Evolutionary conservation across 1,140 invertebrate species (phyloP), one percentile per base, ranked within the genome.

Genomic region (Pinna nobilis): DNA sequence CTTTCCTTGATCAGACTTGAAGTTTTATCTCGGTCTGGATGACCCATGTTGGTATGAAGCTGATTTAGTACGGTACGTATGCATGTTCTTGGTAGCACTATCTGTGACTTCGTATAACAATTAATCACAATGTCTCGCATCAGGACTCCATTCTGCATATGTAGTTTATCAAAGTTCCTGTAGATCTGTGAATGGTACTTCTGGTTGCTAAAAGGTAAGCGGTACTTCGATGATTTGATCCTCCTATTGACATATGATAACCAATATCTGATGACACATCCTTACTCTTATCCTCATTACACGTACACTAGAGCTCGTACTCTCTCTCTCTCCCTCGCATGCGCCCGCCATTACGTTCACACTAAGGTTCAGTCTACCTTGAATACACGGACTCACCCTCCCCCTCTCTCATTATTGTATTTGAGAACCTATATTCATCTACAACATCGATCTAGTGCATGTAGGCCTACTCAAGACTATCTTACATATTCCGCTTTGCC

Each of bases 1-100:
- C 61, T 47, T 4, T 64, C 41, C 33, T 44, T 47, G 18, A 50
- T 15, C 30, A 65, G 32, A 6, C 9, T 35, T 7, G 25, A 28
- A 15, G 41, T 65, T 32, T 37, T 35, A 7, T 64, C 39, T 50
- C 18, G 47, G 4, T 30, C 61, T 11, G 11, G 61, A 65, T 49
- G 61, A 4, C 39, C 41, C 61, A 65, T 49, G 15, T 47, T 32
- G 41, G 47, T 65, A 18, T 65, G 61, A 23, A 65, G 57, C 23
- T 23, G 3, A 6, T 18, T 18, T 20, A 60, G 20, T 37, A 61
- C n/a, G 23, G 37, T 61, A n/a, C 13, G 15, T 5, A 60, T 37
- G 15, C 0, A 9, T 20, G 33, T 1, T 20, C 7, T 6, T 39
- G 59, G 59, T 39, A 61, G 11, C 5, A 61, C 59, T n/a, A 61